Base-by-base conservation (phyloP, 1,140 invertebrate genomes). In the Tetragonula clypearis region DNA sequence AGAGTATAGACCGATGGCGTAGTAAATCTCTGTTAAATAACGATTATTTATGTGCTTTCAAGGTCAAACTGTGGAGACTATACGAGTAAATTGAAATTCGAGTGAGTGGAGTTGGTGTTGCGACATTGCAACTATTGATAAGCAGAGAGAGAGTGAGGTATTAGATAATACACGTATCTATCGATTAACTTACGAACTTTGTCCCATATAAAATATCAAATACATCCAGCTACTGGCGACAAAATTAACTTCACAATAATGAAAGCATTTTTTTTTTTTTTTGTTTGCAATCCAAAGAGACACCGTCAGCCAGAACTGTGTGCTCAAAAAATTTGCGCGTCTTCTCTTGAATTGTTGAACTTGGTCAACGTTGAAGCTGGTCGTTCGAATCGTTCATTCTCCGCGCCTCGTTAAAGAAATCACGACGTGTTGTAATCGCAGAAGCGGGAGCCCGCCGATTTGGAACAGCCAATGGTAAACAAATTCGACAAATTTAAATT, bases 401-500 rank as follows among this genome's bases (percentile, higher is more conserved):
- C 56, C n/a, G 53, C 53, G 41, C 11, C 19, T 30, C 9, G 17
- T 58, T 35, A 15, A 74, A 62, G 35, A 73, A 26, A 19, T 74
- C 49, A 26, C 49, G 15, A n/a, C 15, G 4, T 55, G 55, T 55
- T 6, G n/a, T 74, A 30, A 30, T 56, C 26, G 35, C 12, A 23
- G 35, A 35, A 41, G 19, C 68, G 35, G 35, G 21, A 21, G 19
- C 12, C 41, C 35, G 68, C 19, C 21, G 30, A 41, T 6, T 75
- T 75, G 23, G 53, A 58, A 75, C 21, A 75, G 55, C 26, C 11
- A 23, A 12, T 11, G 1, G 30, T 35, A 76, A 60, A 76, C 21
- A 76, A 58, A 76, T 76, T 76, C 14, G 19, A 58, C 21, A 23
- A 74, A 30, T 56, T 55, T 74, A 30, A 74, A 74, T 9, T 74